Base-by-base conservation (phyloP, 2,888 invertebrate species). In the Caenorhabditis parvicauda region DNA sequence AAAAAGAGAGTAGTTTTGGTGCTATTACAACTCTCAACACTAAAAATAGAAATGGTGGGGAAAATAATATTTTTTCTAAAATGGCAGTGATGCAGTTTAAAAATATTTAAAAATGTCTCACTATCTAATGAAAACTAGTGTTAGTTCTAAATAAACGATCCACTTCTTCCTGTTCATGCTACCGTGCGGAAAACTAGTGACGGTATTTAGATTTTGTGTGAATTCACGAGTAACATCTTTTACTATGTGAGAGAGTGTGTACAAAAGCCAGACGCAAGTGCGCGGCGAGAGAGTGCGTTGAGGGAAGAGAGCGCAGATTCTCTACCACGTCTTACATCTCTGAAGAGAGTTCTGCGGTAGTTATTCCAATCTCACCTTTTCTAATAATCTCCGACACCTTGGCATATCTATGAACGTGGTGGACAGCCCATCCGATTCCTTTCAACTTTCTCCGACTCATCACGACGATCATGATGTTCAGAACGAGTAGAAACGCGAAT, bases 381-480 rank as follows among this genome's bases (percentile, higher is more conserved):
- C 75, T 28, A 7, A 75, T 60, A 49, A 75, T 54, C 35, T 70
- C 65, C 14, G 69, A 58, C 14, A 75, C 70, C 50, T 75, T 67
- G 5, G 74, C 73, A 69, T 72, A 70, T n/a, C 74, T 70, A 12
- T 66, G 65, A 47, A 66, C 68, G 9, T 67, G 68, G 14, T 66
- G 66, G 27, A 68, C 62, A 25, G 70, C 67, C 67, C 70, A 70
- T 21, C 67, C 65, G 38, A 70, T 70, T 32, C 63, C 63, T 3
- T 50, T 48, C 25, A 70, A 42, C 17, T 62, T 63, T 28, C 64
- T 54, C 29, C 74, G 72, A 5, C 71, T 75, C 12, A 76, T 63
- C 21, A 62, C 58, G 7, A 75, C 72, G 22, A 76, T 76, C n/a
- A 70, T 64, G 44, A 75, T 61, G 32, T 75, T 75, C 19, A 75